These are phyloP conservation scores for Tetrax tetrax DNA, from an alignment of 2,113 vertebrate species.

Conservation along the genomic window DNA sequence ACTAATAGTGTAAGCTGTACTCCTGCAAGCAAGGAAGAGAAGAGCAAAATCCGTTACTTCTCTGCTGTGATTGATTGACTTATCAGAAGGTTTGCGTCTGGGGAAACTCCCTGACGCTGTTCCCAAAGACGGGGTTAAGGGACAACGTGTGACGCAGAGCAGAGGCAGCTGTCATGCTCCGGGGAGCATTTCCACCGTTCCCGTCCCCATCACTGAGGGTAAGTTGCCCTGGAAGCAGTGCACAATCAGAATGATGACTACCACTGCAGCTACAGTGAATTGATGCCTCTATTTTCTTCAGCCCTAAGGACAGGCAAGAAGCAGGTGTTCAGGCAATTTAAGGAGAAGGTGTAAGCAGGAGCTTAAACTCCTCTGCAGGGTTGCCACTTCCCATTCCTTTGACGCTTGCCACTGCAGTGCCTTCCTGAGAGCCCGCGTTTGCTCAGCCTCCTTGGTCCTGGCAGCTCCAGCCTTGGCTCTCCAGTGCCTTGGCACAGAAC, in stretches of 20 bases:
- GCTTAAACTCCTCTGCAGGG: background rate
- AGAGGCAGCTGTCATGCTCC: background rate
- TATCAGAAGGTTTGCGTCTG: background rate
- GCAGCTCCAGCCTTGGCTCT: background rate
- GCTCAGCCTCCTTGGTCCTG: background rate
- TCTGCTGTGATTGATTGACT: background rate
- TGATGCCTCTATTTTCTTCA: background rate
- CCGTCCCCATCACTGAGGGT: fast-evolving
- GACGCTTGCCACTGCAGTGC: background rate
- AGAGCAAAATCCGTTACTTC: background rate
- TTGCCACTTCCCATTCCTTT: background rate
- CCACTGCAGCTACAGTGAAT: background rate
- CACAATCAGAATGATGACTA: background rate
- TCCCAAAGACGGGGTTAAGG: fast-evolving
- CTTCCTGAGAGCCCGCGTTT: background rate
- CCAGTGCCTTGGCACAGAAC: background rate
- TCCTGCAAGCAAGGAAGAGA: fast-evolving
- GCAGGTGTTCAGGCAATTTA: background rate
- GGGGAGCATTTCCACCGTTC: background rate
- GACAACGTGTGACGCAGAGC: background rate
- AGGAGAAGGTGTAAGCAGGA: background rate
- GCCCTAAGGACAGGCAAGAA: background rate
- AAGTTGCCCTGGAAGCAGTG: background rate
- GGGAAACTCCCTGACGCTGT: background rate
- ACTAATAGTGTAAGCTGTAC: background rate